Base-by-base conservation (phyloP, 1,140 invertebrate genomes). In the Nasonia vitripennis region DNA sequence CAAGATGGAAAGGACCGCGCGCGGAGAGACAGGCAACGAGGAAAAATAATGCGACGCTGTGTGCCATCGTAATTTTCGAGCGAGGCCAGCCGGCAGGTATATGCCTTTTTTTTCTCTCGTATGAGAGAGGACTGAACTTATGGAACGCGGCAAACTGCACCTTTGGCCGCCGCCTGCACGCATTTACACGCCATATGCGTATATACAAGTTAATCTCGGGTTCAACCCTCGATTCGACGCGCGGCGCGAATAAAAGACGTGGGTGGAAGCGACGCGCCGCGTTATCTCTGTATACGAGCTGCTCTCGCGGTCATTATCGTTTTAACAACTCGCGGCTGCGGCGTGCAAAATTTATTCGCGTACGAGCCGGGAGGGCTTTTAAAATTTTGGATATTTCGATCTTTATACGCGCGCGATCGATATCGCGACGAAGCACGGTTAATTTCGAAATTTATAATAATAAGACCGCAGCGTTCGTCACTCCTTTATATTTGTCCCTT, bases 181-280 rank as follows among this genome's bases (percentile, higher is more conserved):
- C 87, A 86, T 91, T 90, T 89, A 89, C 88, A 82, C 87, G 88
- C 86, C 41, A 45, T 27, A 27, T 10, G 41, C 9, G 34, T 37
- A 27, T 62, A 20, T 91, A 92, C 91, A 91, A 92, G 91, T 91
- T 93, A 92, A 93, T 92, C 91, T 89, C 88, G 87, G 87, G 79
- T 81, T 51, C 23, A 48, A 82, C 48, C 71, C 81, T 45, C 73
- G 51, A 37, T 17, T 6, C 23, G 17, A 20, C 11, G 55, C 14
- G 78, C 48, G 20, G 51, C 31, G 34, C 37, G 37, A 78, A 67
- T 34, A 68, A 73, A 68, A 5, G 41, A n/a, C 20, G 7, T 17
- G 51, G 51, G 14, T 55, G 14, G 17, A 55, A 17, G 14, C 12
- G 17, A 55, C 51, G 51, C 51, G 17, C 17, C 5, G 9, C 27